Evolutionary conservation across 2,113 vertebrate genomes (phyloP), one percentile per base, ranked within the genome.

Genomic region (Embiotoca jacksoni): DNA sequence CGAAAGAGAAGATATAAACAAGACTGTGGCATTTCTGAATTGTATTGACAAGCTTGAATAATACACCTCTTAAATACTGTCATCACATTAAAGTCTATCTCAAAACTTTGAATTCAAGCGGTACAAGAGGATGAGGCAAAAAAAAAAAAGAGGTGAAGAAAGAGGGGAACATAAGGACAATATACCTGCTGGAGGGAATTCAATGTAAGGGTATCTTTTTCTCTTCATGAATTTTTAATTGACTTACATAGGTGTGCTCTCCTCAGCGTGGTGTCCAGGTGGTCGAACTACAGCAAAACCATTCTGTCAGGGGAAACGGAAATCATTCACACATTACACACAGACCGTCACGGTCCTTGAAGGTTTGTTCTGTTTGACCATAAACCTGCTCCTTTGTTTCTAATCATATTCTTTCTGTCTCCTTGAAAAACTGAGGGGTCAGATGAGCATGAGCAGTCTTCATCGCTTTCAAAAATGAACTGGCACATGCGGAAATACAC

Each of bases 241-340:
- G 6, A 86, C 98, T 97, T 80, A 99, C 98, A 99, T 99, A 32
- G 97, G 98, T 0, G 98, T 98, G 91, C 96, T 98, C 92, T 99
- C 97, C 90, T 99, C 98, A 0, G 98, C 98, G 0, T 99, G 98
- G 86, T 99, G 98, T 88, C 98, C 98, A 0, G 98, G 98, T 39
- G 98, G 98, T 35, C 98, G 95, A 32, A 99, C 98, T 7, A 99
- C 96, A 62, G 98, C 98, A 87, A 99, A 99, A 54, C 98, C 97
- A 1, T 99, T 99, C 98, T 99, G 83, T 13, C 23, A 64, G 78
- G 63, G 0, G 69, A 64, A 84, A 77, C 41, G 44, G 0, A 33
- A 49, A 47, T 36, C 14, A 85, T 36, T 76, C 60, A 77, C 33
- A 39, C 56, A 44, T 49, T 56, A 23, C 41, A 32, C 6, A 58